Base-by-base conservation (phyloP, 1,140 invertebrate genomes). In the Melipona quadrifasciata region DNA sequence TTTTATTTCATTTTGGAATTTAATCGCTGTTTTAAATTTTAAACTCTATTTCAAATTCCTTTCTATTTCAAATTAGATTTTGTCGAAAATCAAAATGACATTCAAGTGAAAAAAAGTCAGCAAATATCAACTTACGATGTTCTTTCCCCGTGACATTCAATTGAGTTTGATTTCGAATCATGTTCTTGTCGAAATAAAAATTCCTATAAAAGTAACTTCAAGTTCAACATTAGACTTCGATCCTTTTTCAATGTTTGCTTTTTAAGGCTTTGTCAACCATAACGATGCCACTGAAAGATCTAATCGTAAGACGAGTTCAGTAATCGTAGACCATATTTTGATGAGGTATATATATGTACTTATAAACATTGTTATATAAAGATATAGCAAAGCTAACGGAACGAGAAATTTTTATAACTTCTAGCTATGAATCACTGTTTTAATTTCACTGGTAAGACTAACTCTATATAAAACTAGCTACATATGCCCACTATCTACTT, bases 291-390 rank as follows among this genome's bases (percentile, higher is more conserved):
- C 24, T 47, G 53, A 31, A 75, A 75, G 55, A 77, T 39, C 39
- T 76, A 47, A 47, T 8, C 8, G 39, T 47, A 61, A 31, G 74
- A 64, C 47, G 21, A 77, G 47, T 19, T 31, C 19, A 19, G 0
- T 27, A 55, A 74, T 74, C 27, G 27, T n/a, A 74, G 11, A 55
- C n/a, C 72, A 55, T 8, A 31, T 19, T 27, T 74, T 55, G 17
- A 55, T n/a, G 19, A 27, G 70, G 16, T 27, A 72, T 68, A 65
- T 61, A 65, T 47, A 64, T 0, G 8, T 47, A 47, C 39, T 47
- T 47, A 47, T 65, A 64, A 77, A 64, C n/a, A 74, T 74, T 5
- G 57, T 65, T 77, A 24, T 77, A 64, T 11, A 58, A 77, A 77
- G 34, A 64, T 10, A 34, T 64, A 76, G 74, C 34, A 64, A 77